Evolutionary conservation across 2,797 vertebrate genomes (phyloP).

Genomic region (Limosa lapponica): DNA sequence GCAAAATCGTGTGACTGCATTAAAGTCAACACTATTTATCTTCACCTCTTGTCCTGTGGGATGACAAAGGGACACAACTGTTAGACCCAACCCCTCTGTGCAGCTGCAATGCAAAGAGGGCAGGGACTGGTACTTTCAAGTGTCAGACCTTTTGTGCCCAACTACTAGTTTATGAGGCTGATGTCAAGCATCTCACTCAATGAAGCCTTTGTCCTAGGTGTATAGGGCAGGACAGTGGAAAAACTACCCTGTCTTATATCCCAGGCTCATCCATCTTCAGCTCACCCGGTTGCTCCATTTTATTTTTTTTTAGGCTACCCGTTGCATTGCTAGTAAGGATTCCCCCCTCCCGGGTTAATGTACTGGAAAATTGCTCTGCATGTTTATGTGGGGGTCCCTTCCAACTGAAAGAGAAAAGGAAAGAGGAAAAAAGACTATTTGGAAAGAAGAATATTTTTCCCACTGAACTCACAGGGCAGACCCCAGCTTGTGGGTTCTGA

Average conservation of each 20-base stretch:
- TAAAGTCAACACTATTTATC: conserved; percentile 87
- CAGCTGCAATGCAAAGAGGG: conserved; percentile 85
- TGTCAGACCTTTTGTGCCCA: conserved; percentile 96
- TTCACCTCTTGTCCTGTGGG: conserved; percentile 82
- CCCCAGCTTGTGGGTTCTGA: conserved; percentile 90
- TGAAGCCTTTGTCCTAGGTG: conserved; percentile 97
- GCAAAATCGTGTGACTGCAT: conserved; percentile 80
- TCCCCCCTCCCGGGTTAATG: conserved; percentile 93
- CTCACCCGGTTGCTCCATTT: conserved; percentile 84
- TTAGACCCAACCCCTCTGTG: conserved; percentile 84
- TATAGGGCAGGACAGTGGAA: conserved; percentile 96
- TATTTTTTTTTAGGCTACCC: conserved; percentile 75
- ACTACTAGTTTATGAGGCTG: conserved; percentile 99
- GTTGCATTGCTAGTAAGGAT: conserved; percentile 90
- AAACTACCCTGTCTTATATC: conserved; percentile 95
- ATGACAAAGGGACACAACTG: conserved; percentile 82
- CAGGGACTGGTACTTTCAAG: conserved; percentile 95
- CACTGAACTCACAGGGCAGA: conserved; percentile 87
- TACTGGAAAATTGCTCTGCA: conserved; percentile 99
- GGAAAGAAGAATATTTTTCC: conserved; percentile 82
- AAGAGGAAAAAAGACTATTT: conserved; percentile 79
- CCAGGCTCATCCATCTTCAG: conserved; percentile 97
- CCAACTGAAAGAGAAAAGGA: conserved; percentile 92
- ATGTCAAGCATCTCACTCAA: conserved; percentile 99
- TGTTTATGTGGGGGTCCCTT: conserved; percentile 96